These are phyloP conservation scores for Ladona fulva DNA, from an alignment of 1,140 invertebrate genomes.

Conservation along the genomic window DNA sequence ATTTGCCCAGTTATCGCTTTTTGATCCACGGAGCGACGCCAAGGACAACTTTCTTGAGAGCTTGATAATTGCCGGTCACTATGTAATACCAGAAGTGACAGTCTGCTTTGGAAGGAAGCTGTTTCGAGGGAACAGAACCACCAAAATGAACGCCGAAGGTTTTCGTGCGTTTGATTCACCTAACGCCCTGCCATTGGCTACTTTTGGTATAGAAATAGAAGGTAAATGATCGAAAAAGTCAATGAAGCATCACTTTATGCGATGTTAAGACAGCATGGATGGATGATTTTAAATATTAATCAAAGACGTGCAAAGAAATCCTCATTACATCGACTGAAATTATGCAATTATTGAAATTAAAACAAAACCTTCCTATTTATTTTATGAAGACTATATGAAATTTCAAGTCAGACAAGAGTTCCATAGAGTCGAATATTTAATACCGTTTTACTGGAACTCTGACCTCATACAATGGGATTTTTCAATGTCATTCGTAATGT, in stretches of 20 bases:
- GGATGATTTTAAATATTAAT: too few relatives aligned
- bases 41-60: constrained; percentile 87
- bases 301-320: too few relatives aligned
- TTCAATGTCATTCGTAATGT: too few relatives aligned
- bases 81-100: constrained; percentile 87
- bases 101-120: constrained; percentile 85
- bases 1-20: constrained; percentile 90
- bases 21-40: constrained; percentile 82
- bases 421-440: too few relatives aligned
- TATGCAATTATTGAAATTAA: too few relatives aligned
- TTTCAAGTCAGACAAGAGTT: too few relatives aligned
- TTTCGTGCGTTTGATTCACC: constrained; percentile 88
- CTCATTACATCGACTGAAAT: constrained; percentile 18
- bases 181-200: constrained; percentile 75
- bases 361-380: too few relatives aligned
- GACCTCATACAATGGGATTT: too few relatives aligned
- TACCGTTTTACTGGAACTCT: too few relatives aligned
- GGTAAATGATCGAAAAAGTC: constrained; percentile 31
- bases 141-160: constrained; percentile 69
- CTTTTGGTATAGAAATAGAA: constrained; percentile 64
- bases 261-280: too few relatives aligned
- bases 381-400: too few relatives aligned
- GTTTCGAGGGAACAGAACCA: constrained; percentile 82
- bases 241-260: too few relatives aligned
- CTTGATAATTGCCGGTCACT: constrained; percentile 82